Percentiles rank a stretch among this genome's conserved stretches.
Evolutionary conservation across 1,140 invertebrate species (phyloP).

Genomic region (Galendromus occidentalis): DNA sequence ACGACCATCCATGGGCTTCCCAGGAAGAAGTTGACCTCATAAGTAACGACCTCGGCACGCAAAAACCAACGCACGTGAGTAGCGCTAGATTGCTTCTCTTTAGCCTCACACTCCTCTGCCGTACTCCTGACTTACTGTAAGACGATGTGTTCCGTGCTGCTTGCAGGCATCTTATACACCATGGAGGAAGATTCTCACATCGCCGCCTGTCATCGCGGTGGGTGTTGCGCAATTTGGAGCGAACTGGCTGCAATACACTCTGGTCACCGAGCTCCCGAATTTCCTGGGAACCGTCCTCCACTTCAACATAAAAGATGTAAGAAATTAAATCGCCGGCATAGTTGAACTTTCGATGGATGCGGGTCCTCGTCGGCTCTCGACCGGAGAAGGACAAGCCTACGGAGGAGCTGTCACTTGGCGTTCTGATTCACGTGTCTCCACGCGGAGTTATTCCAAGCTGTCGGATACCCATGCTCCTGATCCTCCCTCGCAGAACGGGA

Average conservation of each 20-base stretch:
- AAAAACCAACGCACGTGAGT: background rate
- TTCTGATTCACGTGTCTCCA: slow-evolving; percentile 21
- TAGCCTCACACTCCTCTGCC: no score
- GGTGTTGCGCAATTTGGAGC: slow-evolving; percentile 68
- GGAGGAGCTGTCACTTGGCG: background rate
- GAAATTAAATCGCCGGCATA: slow-evolving; percentile 21
- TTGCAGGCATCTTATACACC: slow-evolving; percentile 38
- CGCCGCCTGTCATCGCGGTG: slow-evolving; percentile 72
- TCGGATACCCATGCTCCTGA: slow-evolving; percentile 23
- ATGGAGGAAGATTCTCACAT: slow-evolving; percentile 55
- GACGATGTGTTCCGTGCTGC: background rate
- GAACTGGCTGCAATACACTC: slow-evolving; percentile 84
- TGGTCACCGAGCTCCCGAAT: slow-evolving; percentile 75
- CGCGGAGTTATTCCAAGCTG: slow-evolving; percentile 30
- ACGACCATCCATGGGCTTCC: background rate
- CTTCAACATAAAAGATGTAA: slow-evolving; percentile 63
- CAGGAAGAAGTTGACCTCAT: slow-evolving; percentile 4
- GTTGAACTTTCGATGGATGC: no score
- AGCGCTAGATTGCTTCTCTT: background rate
- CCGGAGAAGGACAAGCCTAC: no score
- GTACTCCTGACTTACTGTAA: no score
- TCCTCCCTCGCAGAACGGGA: slow-evolving; percentile 31
- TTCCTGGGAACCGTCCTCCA: slow-evolving; percentile 75
- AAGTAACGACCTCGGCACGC: background rate
- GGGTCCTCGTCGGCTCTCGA: no score